Percentiles rank a stretch among this genome's conserved stretches.
These are phyloP conservation scores for Myotis findleyi DNA, from an alignment of 2,797 vertebrate species.

Conservation along the genomic window DNA sequence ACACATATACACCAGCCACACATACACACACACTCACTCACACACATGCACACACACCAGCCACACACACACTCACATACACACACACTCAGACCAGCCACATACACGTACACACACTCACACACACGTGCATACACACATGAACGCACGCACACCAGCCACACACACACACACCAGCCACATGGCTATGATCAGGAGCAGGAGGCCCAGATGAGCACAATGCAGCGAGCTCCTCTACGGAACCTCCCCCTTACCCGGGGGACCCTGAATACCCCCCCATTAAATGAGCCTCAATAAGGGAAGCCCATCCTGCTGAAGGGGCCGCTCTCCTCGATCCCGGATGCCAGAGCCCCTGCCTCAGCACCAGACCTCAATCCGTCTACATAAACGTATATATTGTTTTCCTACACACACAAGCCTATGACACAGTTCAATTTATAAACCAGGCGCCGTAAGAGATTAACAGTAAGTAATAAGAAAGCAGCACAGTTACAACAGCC, in stretches of 20 bases:
- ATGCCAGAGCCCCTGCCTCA: too few species aligned
- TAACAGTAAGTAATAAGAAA: background rate
- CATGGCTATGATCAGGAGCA: too few species aligned
- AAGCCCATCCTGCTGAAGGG: background rate
- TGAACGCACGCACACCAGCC: background rate
- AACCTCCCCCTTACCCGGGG: background rate
- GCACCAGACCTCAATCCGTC: too few species aligned
- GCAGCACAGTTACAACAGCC: background rate
- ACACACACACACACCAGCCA: too few species aligned
- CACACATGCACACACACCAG: too few species aligned
- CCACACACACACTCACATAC: too few species aligned
- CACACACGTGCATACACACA: background rate
- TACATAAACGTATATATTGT: fast-evolving
- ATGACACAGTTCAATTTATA: too few species aligned
- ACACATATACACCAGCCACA: too few species aligned
- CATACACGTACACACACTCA: too few species aligned
- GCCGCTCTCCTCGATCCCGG: background rate
- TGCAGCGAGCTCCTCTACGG: background rate
- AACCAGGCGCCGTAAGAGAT: background rate
- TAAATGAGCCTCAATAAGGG: background rate
- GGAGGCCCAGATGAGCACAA: background rate
- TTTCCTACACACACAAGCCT: background rate
- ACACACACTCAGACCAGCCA: too few species aligned
- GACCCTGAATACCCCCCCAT: background rate
- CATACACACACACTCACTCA: too few species aligned